Evolutionary conservation across 1,140 invertebrate species (phyloP).

Genomic region (Lucilia cuprina): DNA sequence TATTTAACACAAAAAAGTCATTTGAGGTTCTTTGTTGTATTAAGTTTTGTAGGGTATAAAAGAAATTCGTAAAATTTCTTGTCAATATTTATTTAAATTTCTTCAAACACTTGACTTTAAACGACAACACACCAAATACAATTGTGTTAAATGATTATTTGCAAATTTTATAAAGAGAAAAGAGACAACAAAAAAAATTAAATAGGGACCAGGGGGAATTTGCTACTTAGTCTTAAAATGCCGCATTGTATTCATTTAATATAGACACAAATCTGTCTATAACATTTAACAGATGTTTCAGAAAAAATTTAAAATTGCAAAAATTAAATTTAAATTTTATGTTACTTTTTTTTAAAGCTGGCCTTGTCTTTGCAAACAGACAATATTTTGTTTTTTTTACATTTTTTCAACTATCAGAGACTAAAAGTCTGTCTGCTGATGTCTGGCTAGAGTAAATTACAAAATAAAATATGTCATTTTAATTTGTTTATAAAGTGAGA

Average conservation of each 20-base stretch:
- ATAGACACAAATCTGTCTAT: neutral
- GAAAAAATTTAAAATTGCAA: neutral
- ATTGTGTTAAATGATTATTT: neutral
- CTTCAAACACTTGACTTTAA: neutral
- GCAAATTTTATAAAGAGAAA: neutral
- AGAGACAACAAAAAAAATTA: neutral
- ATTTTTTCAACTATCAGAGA: too few relatives aligned
- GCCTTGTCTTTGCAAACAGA: neutral
- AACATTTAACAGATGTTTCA: conserved; percentile 29
- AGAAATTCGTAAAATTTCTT: too few relatives aligned
- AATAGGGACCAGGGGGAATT: neutral
- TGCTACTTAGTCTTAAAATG: neutral
- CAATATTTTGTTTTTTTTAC: too few relatives aligned
- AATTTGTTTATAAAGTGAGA: neutral
- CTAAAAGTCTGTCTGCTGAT: neutral
- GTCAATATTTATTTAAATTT: too few relatives aligned
- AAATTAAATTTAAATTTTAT: conserved; percentile 12
- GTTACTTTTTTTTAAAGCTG: neutral
- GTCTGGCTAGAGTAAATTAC: conserved; percentile 10
- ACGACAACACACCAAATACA: neutral
- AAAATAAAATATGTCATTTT: conserved; percentile 26
- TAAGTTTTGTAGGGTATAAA: too few relatives aligned
- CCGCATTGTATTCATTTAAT: neutral
- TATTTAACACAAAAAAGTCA: too few relatives aligned
- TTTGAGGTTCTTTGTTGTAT: too few relatives aligned